These are phyloP conservation scores for Dicrostonyx torquatus DNA, from an alignment of 2,797 vertebrate species.

Conservation along the genomic window DNA sequence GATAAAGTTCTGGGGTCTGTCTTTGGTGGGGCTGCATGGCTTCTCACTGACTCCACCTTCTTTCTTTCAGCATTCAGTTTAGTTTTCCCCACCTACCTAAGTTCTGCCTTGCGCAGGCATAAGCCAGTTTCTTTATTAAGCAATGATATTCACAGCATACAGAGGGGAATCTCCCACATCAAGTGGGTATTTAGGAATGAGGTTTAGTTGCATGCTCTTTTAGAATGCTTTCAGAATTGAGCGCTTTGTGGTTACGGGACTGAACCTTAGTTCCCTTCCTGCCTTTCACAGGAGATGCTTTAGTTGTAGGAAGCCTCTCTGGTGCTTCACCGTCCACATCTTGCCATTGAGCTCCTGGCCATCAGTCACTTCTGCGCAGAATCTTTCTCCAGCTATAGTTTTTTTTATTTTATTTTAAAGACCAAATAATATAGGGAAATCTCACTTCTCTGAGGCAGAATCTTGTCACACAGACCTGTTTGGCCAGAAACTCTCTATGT, in stretches of 20 bases:
- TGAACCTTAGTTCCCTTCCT: neutral
- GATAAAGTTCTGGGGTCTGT: too few species aligned
- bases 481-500: neutral
- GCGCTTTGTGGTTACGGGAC: neutral
- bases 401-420: neutral
- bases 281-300: neutral
- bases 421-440: neutral
- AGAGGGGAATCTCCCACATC: too few species aligned
- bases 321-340: fast-evolving
- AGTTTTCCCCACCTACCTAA: too few species aligned
- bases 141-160: too few species aligned
- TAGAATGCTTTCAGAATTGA: neutral
- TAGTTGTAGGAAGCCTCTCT: neutral
- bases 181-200: neutral
- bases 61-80: too few species aligned
- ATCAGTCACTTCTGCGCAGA: neutral
- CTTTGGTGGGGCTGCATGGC: too few species aligned
- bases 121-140: too few species aligned
- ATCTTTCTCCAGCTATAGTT: neutral
- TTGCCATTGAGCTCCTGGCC: too few species aligned
- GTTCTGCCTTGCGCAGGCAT: too few species aligned
- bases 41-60: too few species aligned
- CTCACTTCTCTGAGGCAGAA: neutral
- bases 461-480: neutral
- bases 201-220: neutral